Evolutionary conservation across 2,888 invertebrate species (phyloP), one percentile per base, ranked within the genome.

Genomic region (Tetranychus truncatus): DNA sequence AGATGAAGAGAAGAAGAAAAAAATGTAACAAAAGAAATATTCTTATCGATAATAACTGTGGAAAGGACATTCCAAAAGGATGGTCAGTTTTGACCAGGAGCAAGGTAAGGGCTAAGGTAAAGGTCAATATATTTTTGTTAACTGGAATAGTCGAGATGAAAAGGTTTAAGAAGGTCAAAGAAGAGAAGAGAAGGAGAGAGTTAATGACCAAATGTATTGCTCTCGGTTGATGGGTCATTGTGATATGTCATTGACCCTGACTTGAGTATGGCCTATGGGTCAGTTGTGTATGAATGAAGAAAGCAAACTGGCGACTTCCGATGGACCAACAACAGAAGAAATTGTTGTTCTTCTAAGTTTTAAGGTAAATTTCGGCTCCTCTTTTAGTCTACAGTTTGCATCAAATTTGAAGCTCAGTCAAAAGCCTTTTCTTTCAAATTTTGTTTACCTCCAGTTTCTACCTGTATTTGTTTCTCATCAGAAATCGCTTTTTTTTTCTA

Each of bases 121-220:
- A 66, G 66, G n/a, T 66, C 66, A 66, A 66, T 66, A 66, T 66
- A 66, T 66, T 66, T 66, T 66, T 66, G 66, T 20, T 66, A 20
- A 18, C 66, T 66, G 18, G n/a, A 20, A 66, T 6, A 66, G 20
- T 7, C 7, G 66, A 20, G 20, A 66, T 7, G 66, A 66, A n/a
- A 66, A n/a, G n/a, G 66, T 18, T 15, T 18, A n/a, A 66, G 66
- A 66, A n/a, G n/a, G 66, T 21, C 20, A 72, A 24, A 45, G 72
- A 72, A 24, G 24, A 44, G 21, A 24, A 45, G 34, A 72, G 72
- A 72, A n/a, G n/a, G 34, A 72, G 34, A 72, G 72, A 72, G 71
- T 15, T 11, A 72, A n/a, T 44, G 72, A 45, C 44, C 34, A 20
- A 72, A 15, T 24, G n/a, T 18, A 46, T 55, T 55, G 15, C 55